phyloP scores from a whole-genome alignment of 2,888 invertebrate species.

The Phyllotreta striolata region DNA sequence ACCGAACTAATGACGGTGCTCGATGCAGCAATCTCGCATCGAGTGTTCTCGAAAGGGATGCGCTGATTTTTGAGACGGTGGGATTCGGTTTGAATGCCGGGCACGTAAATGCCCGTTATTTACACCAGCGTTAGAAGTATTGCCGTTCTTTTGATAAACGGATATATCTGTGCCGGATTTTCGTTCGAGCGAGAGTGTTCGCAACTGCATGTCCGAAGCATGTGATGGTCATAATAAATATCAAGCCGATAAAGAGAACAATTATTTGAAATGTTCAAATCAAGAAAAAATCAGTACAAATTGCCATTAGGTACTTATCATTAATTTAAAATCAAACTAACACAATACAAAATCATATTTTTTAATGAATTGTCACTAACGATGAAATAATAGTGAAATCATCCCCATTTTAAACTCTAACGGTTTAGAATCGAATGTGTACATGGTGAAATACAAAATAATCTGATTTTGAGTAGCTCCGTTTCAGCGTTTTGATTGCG shows the following conservation, averaged over 20 bases:
- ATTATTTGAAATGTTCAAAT: no score
- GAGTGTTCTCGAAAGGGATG: conserved; percentile 28
- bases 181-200: conserved; percentile 9
- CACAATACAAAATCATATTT: no score
- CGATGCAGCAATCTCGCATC: conserved; percentile 37
- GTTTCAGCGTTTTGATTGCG: conserved; percentile 39
- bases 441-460: conserved; percentile 22
- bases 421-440: no score
- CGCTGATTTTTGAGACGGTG: conserved; percentile 28
- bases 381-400: no score
- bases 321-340: no score
- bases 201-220: conserved; percentile 7
- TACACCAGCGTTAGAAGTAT: conserved; percentile 43
- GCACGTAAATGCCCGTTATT: conserved; percentile 45
- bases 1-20: conserved; percentile 38
- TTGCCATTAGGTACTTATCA: no score
- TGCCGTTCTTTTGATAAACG: conserved; percentile 37
- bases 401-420: no score
- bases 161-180: conserved; percentile 16
- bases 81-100: conserved; percentile 32
- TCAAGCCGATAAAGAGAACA: no score
- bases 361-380: no score
- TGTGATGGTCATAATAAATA: conserved; percentile 13
- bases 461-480: conserved; percentile 40
- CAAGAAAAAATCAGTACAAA: no score